These are phyloP conservation scores for Parasteatoda tepidariorum DNA, from an alignment of 1,140 invertebrate genomes.

Conservation along the genomic window DNA sequence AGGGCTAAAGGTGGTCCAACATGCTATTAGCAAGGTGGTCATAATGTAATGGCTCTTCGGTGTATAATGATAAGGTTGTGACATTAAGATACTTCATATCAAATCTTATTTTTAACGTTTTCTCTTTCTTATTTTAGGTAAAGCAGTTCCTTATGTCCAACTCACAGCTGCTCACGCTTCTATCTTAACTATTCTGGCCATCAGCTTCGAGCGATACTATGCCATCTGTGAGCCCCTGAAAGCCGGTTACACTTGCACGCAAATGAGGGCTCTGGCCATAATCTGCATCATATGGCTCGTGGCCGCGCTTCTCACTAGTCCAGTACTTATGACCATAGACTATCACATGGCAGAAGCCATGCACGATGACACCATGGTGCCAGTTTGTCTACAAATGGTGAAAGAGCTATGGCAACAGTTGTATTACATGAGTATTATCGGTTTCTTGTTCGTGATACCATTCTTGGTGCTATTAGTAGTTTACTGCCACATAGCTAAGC, in stretches of 20 bases:
- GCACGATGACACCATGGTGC: constrained; percentile 75
- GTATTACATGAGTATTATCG: constrained; percentile 81
- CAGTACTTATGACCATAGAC: constrained; percentile 70
- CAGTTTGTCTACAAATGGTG: constrained; percentile 80
- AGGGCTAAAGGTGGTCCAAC: no score
- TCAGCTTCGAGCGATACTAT: constrained; percentile 91
- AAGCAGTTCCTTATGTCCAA: constrained; percentile 90
- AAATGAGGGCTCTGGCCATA: constrained; percentile 83
- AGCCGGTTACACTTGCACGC: constrained; percentile 90
- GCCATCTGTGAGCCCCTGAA: constrained; percentile 92
- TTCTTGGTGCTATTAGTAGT: constrained; percentile 82
- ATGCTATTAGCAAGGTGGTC: no score
- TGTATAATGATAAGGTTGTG: no score
- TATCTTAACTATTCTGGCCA: constrained; percentile 90
- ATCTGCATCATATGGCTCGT: constrained; percentile 86
- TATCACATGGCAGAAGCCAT: constrained; percentile 74
- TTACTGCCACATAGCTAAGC: constrained; percentile 84
- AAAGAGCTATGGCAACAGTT: constrained; percentile 78
- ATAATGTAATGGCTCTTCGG: no score
- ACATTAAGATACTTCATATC: no score
- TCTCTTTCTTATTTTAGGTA: constrained; percentile 67
- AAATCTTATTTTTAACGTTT: no score
- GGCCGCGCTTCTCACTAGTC: constrained; percentile 82
- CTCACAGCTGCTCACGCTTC: constrained; percentile 92
- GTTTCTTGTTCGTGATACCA: constrained; percentile 86